Base-by-base conservation (phyloP, 1,140 invertebrate genomes). In the Diabrotica undecimpunctata region DNA sequence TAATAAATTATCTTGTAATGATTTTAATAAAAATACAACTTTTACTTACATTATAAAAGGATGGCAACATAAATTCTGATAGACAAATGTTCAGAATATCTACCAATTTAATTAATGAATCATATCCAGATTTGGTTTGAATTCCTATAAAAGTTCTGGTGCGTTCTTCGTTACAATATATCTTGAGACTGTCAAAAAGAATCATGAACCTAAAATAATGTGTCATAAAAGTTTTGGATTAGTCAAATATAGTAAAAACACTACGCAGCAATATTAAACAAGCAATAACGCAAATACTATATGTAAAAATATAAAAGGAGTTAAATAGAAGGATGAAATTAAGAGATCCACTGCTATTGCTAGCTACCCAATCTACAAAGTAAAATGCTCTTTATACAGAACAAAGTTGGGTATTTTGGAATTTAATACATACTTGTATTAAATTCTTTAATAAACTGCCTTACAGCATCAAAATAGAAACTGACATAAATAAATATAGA, bases 121-220 rank as follows among this genome's bases (percentile, higher is more conserved):
- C 81, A 66, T 80, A 78, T 36, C 82, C 79, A 60, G 78, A 80
- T 60, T 78, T 78, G 64, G 86, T 85, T 71, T 83, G 79, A 14
- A 92, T 77, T 11, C 85, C 86, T 54, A 93, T 72, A 79, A 93
- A 93, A 38, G 90, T 92, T 67, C 90, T 84, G 52, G 87, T 89
- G 64, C 80, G 81, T 62, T 91, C 88, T 66, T 92, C 89, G 76
- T 92, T 92, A 52, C 83, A 84, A 73, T 89, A 92, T 14, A 90
- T 78, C 70, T 84, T 80, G 6, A 91, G 68, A 67, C 78, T 78
- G 57, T 82, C 79, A 72, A 91, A 83, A 51, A 81, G 76, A 39
- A 90, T 62, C 10, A 80, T 72, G 80, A 91, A 90, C 71, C 85
- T 87, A 78, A 78, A 71, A 82, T 79, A 56, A 54, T 62, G 2